phyloP scores from a whole-genome alignment of 2,113 vertebrate genomes.

The Nycticebus coucang region DNA sequence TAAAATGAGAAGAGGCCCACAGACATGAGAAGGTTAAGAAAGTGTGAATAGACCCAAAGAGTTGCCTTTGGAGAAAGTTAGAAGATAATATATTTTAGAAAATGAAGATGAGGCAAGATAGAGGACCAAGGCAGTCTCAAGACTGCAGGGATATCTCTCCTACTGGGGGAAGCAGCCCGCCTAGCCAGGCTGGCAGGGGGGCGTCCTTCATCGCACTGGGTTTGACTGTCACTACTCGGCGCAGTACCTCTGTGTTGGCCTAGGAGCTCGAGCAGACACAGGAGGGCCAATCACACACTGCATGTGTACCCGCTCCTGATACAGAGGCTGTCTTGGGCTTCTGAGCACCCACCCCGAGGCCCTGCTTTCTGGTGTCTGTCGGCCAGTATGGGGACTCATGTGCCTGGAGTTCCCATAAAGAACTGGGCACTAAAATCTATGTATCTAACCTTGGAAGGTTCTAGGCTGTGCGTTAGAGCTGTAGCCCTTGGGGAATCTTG shows the following conservation, averaged over 20 bases:
- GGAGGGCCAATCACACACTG: not conserved
- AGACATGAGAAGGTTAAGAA: not conserved
- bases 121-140: not conserved
- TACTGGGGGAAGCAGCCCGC: not conserved
- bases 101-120: not conserved
- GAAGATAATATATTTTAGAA: not conserved
- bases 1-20: not conserved
- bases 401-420: too few relatives aligned
- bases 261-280: not conserved
- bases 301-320: not conserved
- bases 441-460: too few relatives aligned
- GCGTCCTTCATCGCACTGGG: accelerated
- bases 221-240: not conserved
- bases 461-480: too few relatives aligned
- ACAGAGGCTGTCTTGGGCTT: not conserved
- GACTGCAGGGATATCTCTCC: not conserved
- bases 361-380: not conserved
- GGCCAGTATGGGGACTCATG: too few relatives aligned
- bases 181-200: accelerated
- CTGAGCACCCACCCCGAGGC: not conserved
- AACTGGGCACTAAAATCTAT: too few relatives aligned
- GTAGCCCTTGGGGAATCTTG: not conserved
- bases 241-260: accelerated
- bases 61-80: not conserved
- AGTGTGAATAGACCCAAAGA: not conserved